These are phyloP conservation scores for Tinamus major DNA, from an alignment of 2,797 vertebrate species.

Conservation along the genomic window DNA sequence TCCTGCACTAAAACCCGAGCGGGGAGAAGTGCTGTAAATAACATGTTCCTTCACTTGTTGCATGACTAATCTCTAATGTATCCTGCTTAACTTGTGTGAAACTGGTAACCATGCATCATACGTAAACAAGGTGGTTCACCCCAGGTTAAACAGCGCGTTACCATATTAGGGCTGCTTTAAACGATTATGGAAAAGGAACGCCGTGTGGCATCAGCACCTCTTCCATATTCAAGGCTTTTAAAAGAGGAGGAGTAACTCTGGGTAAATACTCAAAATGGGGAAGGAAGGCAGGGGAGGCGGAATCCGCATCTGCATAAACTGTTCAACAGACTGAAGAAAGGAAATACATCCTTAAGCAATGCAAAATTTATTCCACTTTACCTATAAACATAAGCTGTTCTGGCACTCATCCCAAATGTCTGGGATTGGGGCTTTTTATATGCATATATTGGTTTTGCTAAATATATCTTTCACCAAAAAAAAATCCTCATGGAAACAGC, in stretches of 20 bases:
- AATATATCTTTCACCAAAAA: constrained; percentile 1
- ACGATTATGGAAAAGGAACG: constrained; percentile 11
- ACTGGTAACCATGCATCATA: constrained; percentile 51
- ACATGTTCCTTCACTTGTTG: constrained; percentile 21
- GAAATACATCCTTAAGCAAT: neutral
- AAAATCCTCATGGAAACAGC: neutral
- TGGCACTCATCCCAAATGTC: neutral
- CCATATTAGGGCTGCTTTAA: constrained; percentile 37
- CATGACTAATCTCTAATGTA: constrained; percentile 52
- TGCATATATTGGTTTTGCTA: neutral
- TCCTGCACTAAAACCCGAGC: neutral
- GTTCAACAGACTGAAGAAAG: neutral
- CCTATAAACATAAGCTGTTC: neutral
- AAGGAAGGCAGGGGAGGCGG: neutral
- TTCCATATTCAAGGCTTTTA: neutral
- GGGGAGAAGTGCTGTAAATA: neutral
- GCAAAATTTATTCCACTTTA: neutral
- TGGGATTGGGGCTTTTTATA: neutral
- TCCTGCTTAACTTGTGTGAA: constrained; percentile 46
- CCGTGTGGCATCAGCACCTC: neutral
- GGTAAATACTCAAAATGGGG: neutral
- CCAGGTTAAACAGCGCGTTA: constrained; percentile 40
- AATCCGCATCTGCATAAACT: neutral
- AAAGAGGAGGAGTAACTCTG: neutral
- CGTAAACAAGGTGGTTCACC: constrained; percentile 40